These are phyloP conservation scores for Tadarida brasiliensis DNA, from an alignment of 2,797 vertebrate genomes.

Conservation along the genomic window DNA sequence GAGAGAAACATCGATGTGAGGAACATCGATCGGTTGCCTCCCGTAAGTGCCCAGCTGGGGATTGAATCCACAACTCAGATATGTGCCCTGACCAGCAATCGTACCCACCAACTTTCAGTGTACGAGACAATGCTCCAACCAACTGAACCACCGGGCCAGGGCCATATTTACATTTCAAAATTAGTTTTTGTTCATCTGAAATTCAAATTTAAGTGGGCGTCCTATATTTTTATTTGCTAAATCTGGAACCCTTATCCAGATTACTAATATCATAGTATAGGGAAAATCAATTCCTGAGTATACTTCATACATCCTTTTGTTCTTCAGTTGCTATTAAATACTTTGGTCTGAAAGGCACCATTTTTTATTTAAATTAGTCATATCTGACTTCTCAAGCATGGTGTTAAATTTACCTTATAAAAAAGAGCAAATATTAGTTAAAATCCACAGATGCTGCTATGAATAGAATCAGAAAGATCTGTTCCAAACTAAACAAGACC, in stretches of 20 bases:
- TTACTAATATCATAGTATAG: neutral
- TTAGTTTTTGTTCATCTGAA: conserved; percentile 9
- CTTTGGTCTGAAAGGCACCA: conserved; percentile 20
- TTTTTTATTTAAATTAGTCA: conserved; percentile 48
- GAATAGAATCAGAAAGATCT: conserved; percentile 64
- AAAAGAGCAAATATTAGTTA: conserved; percentile 62
- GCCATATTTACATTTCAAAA: conserved; percentile 21
- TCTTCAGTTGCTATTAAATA: conserved; percentile 22
- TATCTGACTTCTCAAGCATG: conserved; percentile 56
- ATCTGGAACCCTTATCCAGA: neutral
- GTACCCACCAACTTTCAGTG: neutral
- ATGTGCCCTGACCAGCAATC: neutral
- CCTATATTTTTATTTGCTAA: conserved; percentile 46
- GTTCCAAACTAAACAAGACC: conserved; percentile 53
- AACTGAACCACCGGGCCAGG: neutral
- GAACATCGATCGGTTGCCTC: neutral
- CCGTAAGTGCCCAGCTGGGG: neutral
- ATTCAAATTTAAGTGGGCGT: conserved; percentile 3
- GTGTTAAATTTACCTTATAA: conserved; percentile 65
- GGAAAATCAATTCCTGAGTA: conserved; percentile 1
- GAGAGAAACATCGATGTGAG: neutral
- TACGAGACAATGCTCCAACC: neutral
- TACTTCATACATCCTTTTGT: neutral
- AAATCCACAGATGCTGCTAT: conserved; percentile 17
- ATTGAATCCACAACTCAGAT: neutral